Evolutionary conservation across 1,140 invertebrate genomes (phyloP).

Genomic region (Lethocerus indicus): DNA sequence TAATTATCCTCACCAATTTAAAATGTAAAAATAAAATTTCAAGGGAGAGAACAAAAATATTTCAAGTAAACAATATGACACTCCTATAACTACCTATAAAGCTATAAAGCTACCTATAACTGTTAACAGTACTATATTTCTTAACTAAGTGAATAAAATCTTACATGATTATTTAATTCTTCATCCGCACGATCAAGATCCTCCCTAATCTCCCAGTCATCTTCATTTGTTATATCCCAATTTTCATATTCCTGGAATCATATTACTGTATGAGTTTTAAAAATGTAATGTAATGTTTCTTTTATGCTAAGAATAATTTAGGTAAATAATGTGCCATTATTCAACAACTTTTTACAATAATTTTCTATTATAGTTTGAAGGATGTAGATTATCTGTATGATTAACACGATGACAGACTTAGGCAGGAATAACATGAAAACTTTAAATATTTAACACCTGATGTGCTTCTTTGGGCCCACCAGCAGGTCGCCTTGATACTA

Average conservation of each 20-base stretch:
- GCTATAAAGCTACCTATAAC: too few relatives aligned
- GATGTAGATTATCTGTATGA: not conserved
- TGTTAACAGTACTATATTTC: not conserved
- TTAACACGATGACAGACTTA: not conserved
- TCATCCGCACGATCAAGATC: slow-evolving; percentile 27
- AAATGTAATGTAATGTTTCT: too few relatives aligned
- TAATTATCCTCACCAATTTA: too few relatives aligned
- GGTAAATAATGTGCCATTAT: too few relatives aligned
- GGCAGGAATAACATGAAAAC: not conserved
- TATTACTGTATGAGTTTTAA: too few relatives aligned
- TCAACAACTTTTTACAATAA: too few relatives aligned
- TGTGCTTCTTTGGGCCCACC: slow-evolving; percentile 9
- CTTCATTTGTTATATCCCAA: slow-evolving; percentile 19
- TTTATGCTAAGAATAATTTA: too few relatives aligned
- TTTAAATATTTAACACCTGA: too few relatives aligned
- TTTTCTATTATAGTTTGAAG: not conserved
- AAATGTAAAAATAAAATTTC: too few relatives aligned
- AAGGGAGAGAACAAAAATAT: too few relatives aligned
- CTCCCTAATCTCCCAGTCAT: slow-evolving; percentile 26
- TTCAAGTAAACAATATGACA: too few relatives aligned
- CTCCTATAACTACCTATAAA: too few relatives aligned
- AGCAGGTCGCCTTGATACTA: not conserved
- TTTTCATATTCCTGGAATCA: slow-evolving; percentile 12
- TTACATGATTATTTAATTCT: slow-evolving; percentile 15
- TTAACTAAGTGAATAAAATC: slow-evolving; percentile 3